Conservation (phyloP, 2,888 invertebrate genomes). For the Ochropleura plecta region DNA sequence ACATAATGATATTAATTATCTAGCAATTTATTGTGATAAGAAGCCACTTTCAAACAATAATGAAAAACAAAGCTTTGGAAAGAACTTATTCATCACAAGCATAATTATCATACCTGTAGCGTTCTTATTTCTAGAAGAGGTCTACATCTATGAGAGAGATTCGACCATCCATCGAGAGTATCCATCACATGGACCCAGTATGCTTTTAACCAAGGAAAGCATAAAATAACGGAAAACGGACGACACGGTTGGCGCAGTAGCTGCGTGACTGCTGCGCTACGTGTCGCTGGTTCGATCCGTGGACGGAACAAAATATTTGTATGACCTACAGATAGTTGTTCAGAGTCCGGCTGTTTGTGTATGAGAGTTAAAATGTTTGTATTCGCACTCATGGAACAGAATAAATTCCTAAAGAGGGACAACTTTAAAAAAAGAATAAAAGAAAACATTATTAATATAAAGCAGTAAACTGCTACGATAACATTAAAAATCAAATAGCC, state of each 20-base stretch:
- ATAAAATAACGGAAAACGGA: background rate
- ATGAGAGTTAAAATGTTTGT: no score
- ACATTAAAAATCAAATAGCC: background rate
- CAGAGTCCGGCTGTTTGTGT: no score
- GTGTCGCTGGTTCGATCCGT: no score
- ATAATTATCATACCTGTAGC: background rate
- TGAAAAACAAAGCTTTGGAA: background rate
- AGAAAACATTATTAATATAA: no score
- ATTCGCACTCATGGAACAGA: no score
- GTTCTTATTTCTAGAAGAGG: background rate
- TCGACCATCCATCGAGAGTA: background rate
- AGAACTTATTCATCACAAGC: background rate
- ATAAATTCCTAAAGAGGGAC: no score
- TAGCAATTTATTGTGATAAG: background rate
- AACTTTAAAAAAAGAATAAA: no score
- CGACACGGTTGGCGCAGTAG: no score
- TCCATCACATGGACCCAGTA: background rate
- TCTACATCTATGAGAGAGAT: background rate
- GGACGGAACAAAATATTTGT: no score
- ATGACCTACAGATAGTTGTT: no score
- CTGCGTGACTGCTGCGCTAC: no score
- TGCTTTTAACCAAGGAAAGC: background rate
- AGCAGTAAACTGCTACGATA: slow-evolving; percentile 2
- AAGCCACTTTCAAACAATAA: background rate
- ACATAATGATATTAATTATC: background rate